Evolutionary conservation across 2,888 invertebrate genomes (phyloP).

Genomic region (Hylaea fasciaria): DNA sequence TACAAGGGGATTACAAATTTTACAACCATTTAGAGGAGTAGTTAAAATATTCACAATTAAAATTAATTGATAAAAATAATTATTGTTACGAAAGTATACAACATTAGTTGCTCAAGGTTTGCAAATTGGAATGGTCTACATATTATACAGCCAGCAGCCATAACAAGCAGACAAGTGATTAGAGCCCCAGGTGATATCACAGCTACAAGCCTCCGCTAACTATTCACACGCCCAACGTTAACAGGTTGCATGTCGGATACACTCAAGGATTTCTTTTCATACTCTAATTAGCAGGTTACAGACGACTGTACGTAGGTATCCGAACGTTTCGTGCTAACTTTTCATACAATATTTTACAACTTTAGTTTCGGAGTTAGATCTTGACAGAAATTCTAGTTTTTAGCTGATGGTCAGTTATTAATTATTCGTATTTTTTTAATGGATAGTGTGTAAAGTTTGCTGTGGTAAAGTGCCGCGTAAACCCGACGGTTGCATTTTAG

Average conservation of each 20-base stretch:
- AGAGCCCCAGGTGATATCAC: conserved; percentile 27
- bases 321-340: background rate
- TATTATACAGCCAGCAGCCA: background rate
- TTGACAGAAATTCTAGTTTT: background rate
- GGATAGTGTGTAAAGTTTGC: background rate
- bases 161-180: conserved; percentile 25
- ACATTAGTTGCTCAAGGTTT: background rate
- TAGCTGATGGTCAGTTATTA: background rate
- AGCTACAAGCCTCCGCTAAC: conserved; percentile 23
- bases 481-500: conserved; percentile 40
- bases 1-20: no score
- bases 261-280: conserved; percentile 27
- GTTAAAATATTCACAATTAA: no score
- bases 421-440: no score
- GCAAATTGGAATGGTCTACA: background rate
- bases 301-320: conserved; percentile 6
- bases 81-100: no score
- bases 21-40: no score
- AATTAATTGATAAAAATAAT: no score
- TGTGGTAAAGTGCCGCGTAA: conserved; percentile 17
- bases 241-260: conserved; percentile 10
- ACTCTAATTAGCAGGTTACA: conserved; percentile 28
- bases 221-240: conserved; percentile 15
- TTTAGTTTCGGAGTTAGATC: no score
- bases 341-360: background rate